Percentiles rank a stretch among this genome's conserved stretches.
These are phyloP conservation scores for Hylaea fasciaria DNA, from an alignment of 2,888 invertebrate species.

Conservation along the genomic window DNA sequence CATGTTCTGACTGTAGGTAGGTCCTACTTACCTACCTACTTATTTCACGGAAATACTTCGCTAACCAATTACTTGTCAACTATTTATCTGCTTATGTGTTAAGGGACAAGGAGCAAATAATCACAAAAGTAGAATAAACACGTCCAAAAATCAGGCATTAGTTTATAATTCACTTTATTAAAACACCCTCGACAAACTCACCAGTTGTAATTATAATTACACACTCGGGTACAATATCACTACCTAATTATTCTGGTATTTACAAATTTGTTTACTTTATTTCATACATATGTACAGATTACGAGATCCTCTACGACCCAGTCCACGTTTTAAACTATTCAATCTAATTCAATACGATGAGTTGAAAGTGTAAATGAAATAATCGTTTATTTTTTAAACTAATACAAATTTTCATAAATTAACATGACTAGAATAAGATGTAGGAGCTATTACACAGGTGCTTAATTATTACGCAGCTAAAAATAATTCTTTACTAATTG, in stretches of 20 bases:
- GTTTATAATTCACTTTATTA: slow-evolving; percentile 79
- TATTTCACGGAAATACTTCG: no score
- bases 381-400: neutral
- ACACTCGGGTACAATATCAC: slow-evolving; percentile 71
- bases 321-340: slow-evolving; percentile 37
- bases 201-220: slow-evolving; percentile 61
- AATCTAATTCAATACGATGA: slow-evolving; percentile 25
- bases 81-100: no score
- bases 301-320: slow-evolving; percentile 47
- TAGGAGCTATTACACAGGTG: neutral
- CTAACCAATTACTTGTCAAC: no score
- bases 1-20: no score
- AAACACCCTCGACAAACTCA: slow-evolving; percentile 80
- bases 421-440: slow-evolving; percentile 13
- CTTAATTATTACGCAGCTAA: slow-evolving; percentile 1
- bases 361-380: slow-evolving; percentile 4
- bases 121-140: no score
- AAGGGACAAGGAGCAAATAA: no score
- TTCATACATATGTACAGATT: slow-evolving; percentile 63
- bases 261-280: slow-evolving; percentile 60
- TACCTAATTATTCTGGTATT: slow-evolving; percentile 58
- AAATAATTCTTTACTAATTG: slow-evolving; percentile 7
- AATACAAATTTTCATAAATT: neutral
- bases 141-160: slow-evolving; percentile 29
- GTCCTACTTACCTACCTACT: no score